These are phyloP conservation scores for Spea hammondii DNA, from an alignment of 2,797 vertebrate species.

Conservation along the genomic window DNA sequence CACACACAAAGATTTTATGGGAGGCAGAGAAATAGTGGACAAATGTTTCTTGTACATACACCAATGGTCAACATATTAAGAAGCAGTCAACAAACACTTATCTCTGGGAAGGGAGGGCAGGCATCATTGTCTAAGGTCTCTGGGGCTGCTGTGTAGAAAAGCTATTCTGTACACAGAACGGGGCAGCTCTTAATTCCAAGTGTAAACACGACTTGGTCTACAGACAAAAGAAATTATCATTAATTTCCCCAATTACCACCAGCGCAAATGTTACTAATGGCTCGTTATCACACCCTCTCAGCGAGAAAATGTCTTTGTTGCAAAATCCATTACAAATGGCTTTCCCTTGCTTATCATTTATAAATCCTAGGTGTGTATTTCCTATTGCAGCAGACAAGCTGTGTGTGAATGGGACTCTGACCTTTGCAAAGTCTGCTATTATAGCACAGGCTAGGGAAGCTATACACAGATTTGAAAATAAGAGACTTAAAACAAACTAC, in stretches of 20 bases:
- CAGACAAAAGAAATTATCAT: conserved; percentile 71
- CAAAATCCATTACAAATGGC: conserved; percentile 74
- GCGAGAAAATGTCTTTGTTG: conserved; percentile 71
- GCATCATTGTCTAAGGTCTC: conserved; percentile 24
- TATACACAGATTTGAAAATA: background rate
- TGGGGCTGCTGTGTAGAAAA: conserved; percentile 19
- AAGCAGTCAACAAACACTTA: too few relatives aligned
- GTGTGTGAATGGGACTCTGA: conserved; percentile 7
- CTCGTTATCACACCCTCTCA: conserved; percentile 77
- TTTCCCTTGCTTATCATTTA: conserved; percentile 70
- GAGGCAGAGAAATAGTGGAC: background rate
- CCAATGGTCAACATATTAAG: too few relatives aligned
- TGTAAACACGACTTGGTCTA: conserved; percentile 45
- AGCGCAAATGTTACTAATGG: conserved; percentile 76
- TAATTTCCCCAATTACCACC: conserved; percentile 76
- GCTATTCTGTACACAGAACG: conserved; percentile 36
- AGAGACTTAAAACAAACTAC: background rate
- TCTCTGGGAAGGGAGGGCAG: too few relatives aligned
- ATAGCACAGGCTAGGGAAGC: background rate
- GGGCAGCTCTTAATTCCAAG: conserved; percentile 34
- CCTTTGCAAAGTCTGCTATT: conserved; percentile 22
- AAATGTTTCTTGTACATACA: too few relatives aligned
- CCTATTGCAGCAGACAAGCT: conserved; percentile 55
- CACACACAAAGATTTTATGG: background rate
- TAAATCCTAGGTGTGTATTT: conserved; percentile 74